Base-by-base conservation (phyloP, 1,140 invertebrate species). In the Fopius arisanus region DNA sequence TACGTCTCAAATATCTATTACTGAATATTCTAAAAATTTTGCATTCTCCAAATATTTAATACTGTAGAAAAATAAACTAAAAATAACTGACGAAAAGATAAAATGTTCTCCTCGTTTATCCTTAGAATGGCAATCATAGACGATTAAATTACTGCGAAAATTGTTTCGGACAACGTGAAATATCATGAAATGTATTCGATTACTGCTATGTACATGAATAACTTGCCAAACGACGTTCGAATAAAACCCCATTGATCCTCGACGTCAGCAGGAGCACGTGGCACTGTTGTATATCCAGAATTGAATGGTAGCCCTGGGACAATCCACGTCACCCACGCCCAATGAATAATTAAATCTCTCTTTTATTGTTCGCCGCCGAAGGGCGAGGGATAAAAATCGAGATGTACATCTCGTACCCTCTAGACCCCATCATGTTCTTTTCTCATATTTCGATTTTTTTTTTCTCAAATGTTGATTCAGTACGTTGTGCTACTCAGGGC, bases 401-500 rank as follows among this genome's bases (percentile, higher is more conserved):
- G 43, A 51, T n/a, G 1, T 5, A 51, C 19, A 16, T 26, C 19
- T 59, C 2, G 4, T 4, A 12, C 5, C 19, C 54, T 59, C 23
- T 10, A 19, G 14, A 26, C 16, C 43, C 66, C 21, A 67, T 37
- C 14, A 6, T 43, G 33, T 37, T 70, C 31, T 43, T 70, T 73
- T 41, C 63, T 63, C 28, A 19, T 7, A 37, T 29, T 67, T 31
- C 62, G 37, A 3, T 1, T 68, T 28, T 68, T 48, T 68, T 6
- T 67, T 63, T 37, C 63, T 31, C 37, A 72, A 29, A 29, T 33
- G 19, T 10, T 43, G 67, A 77, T 65, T 86, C 80, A 86, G 78
- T 85, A 81, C 5, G 79, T 84, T 63, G 85, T 83, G 62, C 81
- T 84, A 74, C 80, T 85, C 48, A 87, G 79, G 21, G 82, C 81